A percentile compares a stretch with the other conserved stretches of the same genome.
phyloP scores from a whole-genome alignment of 2,113 vertebrate genomes.

The Canis aureus region DNA sequence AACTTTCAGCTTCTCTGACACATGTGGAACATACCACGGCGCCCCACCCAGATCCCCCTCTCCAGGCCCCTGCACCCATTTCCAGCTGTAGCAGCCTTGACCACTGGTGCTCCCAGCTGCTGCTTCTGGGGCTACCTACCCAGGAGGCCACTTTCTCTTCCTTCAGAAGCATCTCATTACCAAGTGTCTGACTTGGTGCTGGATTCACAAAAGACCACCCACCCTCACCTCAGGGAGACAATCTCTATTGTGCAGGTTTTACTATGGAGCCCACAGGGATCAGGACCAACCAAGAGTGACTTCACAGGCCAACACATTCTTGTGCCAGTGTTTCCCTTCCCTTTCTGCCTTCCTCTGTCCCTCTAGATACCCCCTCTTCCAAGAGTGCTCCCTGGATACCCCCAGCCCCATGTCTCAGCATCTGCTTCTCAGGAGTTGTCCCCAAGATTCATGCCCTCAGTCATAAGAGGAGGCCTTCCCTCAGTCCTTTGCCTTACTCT shows the following conservation, averaged over 20 bases:
- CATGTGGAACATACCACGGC: background rate
- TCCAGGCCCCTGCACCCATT: background rate
- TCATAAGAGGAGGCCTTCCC: background rate
- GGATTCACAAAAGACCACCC: background rate
- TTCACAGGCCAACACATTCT: background rate
- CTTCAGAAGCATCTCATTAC: background rate
- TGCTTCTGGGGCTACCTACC: background rate
- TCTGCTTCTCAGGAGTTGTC: background rate
- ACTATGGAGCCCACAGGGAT: accelerated
- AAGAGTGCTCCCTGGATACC: background rate
- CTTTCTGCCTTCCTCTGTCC: background rate
- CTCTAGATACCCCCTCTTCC: background rate
- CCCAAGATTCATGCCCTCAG: background rate
- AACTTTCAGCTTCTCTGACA: background rate
- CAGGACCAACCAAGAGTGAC: background rate
- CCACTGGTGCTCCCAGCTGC: background rate
- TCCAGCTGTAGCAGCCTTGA: background rate
- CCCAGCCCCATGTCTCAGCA: background rate
- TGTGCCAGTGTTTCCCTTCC: too few relatives aligned
- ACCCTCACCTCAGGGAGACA: background rate
- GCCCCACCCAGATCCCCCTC: background rate
- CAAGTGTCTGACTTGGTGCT: background rate
- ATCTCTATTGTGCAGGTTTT: background rate
- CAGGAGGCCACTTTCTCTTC: background rate
- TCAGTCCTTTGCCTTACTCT: background rate